phyloP scores from a whole-genome alignment of 2,888 invertebrate genomes.

The Ectobius pallidus region DNA sequence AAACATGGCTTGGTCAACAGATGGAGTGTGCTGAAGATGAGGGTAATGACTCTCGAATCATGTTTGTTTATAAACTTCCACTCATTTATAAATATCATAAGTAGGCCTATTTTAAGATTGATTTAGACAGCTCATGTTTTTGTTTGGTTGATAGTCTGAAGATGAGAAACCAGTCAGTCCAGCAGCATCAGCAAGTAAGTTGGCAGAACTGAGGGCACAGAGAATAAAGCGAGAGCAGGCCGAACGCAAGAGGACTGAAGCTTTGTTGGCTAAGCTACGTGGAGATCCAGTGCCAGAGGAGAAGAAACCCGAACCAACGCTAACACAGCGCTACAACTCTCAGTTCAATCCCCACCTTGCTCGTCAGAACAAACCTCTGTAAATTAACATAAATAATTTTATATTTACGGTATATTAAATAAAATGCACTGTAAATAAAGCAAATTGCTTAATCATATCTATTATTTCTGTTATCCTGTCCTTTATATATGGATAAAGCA shows the following conservation, averaged over 20 bases:
- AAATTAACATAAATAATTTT: neutral
- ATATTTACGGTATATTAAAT: too few species aligned
- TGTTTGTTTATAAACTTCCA: too few species aligned
- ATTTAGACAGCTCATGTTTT: too few species aligned
- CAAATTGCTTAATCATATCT: too few species aligned
- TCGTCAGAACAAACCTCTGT: slow-evolving; percentile 69
- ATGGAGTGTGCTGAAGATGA: too few species aligned
- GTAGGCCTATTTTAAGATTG: too few species aligned
- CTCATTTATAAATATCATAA: too few species aligned
- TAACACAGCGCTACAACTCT: slow-evolving; percentile 88
- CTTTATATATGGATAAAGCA: too few species aligned
- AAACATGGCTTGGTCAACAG: too few species aligned
- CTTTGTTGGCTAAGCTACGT: slow-evolving; percentile 71
- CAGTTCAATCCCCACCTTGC: slow-evolving; percentile 95
- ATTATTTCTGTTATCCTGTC: too few species aligned
- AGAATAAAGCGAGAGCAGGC: slow-evolving; percentile 79
- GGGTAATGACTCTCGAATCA: too few species aligned
- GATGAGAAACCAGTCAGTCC: neutral
- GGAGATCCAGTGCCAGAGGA: slow-evolving; percentile 56
- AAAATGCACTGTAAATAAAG: too few species aligned
- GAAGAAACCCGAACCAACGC: slow-evolving; percentile 51
- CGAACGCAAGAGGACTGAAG: slow-evolving; percentile 75
- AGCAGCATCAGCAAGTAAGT: slow-evolving; percentile 37
- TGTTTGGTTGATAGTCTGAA: neutral
- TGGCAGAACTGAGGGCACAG: slow-evolving; percentile 76